These are phyloP conservation scores for Hypanus sabinus DNA, from an alignment of 2,113 vertebrate species.

Conservation along the genomic window DNA sequence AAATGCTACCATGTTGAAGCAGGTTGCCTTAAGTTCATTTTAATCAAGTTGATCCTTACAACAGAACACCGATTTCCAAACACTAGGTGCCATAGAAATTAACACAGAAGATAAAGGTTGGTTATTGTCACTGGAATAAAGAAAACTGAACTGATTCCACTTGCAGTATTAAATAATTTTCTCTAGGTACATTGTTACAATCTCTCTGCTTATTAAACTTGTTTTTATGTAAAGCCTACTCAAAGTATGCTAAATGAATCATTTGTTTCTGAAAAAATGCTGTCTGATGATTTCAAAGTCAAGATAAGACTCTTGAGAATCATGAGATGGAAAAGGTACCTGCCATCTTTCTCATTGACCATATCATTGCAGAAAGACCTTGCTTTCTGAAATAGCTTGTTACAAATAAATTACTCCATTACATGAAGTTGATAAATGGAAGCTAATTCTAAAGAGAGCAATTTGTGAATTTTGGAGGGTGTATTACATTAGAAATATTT, in stretches of 20 bases:
- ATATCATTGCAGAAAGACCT: background rate
- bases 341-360: background rate
- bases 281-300: background rate
- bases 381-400: background rate
- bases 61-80: background rate
- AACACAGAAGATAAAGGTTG: background rate
- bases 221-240: background rate
- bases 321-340: background rate
- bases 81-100: background rate
- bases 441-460: background rate
- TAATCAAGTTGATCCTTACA: background rate
- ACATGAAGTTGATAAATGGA: background rate
- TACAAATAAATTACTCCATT: background rate
- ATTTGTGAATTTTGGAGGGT: background rate
- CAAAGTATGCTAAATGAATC: background rate
- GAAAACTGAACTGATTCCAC: background rate
- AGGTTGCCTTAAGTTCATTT: background rate
- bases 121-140: too few relatives aligned
- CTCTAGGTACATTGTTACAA: background rate
- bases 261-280: background rate
- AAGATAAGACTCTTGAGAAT: background rate
- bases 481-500: too few relatives aligned
- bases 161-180: background rate
- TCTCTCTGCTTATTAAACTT: background rate
- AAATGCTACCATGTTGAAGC: background rate